phyloP scores from a whole-genome alignment of 2,888 invertebrate genomes.

The Petrophora chlorosata region DNA sequence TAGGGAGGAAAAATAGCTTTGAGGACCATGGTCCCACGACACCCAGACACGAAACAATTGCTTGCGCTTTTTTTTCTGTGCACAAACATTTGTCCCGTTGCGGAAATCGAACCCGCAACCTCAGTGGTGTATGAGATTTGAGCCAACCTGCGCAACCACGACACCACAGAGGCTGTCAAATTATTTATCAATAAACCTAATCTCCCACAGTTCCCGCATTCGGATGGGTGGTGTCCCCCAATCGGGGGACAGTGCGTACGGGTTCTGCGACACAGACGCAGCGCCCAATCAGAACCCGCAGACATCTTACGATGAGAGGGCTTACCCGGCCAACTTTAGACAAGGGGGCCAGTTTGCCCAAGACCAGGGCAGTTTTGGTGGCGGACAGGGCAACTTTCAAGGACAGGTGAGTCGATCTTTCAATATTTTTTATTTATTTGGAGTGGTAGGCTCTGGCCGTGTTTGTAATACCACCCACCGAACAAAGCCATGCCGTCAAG shows the following conservation, averaged over 20 bases:
- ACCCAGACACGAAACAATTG: no score
- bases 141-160: no score
- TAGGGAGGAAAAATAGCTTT: no score
- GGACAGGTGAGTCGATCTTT: slow-evolving; percentile 19
- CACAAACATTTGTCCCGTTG: no score
- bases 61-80: no score
- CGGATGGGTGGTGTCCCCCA: slow-evolving; percentile 88
- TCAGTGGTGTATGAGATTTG: no score
- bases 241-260: slow-evolving; percentile 90
- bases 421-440: neutral
- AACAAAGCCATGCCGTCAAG: no score
- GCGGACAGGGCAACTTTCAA: slow-evolving; percentile 9
- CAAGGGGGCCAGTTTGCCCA: slow-evolving; percentile 1
- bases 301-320: slow-evolving; percentile 52
- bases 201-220: slow-evolving; percentile 73
- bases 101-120: no score
- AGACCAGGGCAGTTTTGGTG: neutral
- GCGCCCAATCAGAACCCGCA: slow-evolving; percentile 37
- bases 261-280: slow-evolving; percentile 84
- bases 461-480: no score
- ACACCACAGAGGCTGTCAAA: no score
- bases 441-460: neutral
- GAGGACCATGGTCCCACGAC: no score
- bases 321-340: slow-evolving; percentile 49
- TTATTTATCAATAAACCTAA: neutral